Base-by-base conservation (phyloP, 35 echinoderm and acorn worm genomes). In the Anneissia japonica region DNA sequence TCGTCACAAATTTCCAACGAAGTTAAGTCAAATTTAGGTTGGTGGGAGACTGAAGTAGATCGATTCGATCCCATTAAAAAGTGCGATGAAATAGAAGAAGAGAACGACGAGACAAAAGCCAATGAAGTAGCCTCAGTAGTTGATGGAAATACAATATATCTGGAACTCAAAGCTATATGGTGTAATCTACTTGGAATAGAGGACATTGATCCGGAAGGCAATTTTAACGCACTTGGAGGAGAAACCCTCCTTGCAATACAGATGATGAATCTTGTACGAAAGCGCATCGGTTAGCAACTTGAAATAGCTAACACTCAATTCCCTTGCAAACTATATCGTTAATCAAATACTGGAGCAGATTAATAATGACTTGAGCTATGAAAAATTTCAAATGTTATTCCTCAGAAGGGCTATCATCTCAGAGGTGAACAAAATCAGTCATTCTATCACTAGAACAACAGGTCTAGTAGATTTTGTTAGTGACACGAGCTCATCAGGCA, bases 201-300 rank as follows among this genome's bases (percentile, higher is more conserved):
- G 35, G 77, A 79, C 6, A 35, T 79, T 4, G n/a, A 79, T 35
- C 16, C 77, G 7, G 77, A 79, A 3, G 77, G 39, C n/a, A 37
- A 79, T 79, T 79, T 79, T 37, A n/a, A n/a, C n/a, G n/a, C n/a
- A n/a, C n/a, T n/a, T n/a, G n/a, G n/a, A n/a, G n/a, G n/a, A n/a
- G n/a, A n/a, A n/a, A n/a, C n/a, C n/a, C n/a, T n/a, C n/a, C n/a
- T n/a, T n/a, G n/a, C n/a, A n/a, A n/a, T n/a, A 79, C 77, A 79
- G 77, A 79, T 79, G 77, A 79, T 79, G 33, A 79, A 31, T 34
- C 77, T 79, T 79, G 77, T 79, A 35, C 4, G 33, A 4, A 79
- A 79, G 33, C 77, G 77, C 32, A 79, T 79, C 77, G 77, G 77
- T 34, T 79, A 34, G 33, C 77, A 79, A 26, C 77, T 79, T 79